These are phyloP conservation scores for Gymnothorax reevesii DNA, from an alignment of 2,797 vertebrate species.

Conservation along the genomic window DNA sequence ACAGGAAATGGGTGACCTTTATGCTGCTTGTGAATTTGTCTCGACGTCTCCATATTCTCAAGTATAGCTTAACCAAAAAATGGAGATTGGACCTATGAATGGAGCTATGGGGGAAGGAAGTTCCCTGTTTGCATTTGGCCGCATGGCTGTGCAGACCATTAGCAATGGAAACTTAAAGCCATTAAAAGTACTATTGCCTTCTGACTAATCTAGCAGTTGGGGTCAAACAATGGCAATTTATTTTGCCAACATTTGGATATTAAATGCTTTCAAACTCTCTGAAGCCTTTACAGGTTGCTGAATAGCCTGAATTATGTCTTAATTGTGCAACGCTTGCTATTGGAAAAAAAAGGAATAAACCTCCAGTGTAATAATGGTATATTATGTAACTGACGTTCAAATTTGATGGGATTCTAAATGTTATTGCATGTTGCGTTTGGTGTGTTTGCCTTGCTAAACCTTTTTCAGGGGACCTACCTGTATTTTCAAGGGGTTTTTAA, in stretches of 20 bases:
- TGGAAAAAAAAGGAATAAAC: conserved; percentile 10
- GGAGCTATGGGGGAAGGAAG: background rate
- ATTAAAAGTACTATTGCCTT: background rate
- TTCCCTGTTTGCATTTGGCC: background rate
- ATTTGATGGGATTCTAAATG: conserved; percentile 42
- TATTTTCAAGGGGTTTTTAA: conserved; percentile 57
- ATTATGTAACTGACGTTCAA: conserved; percentile 33
- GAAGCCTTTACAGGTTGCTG: conserved; percentile 38
- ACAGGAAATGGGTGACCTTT: background rate
- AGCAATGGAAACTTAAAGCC: background rate
- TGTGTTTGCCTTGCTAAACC: conserved; percentile 57
- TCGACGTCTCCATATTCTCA: background rate
- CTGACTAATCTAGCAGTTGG: background rate
- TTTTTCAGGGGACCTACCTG: conserved; percentile 67
- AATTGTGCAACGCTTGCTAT: conserved; percentile 25
- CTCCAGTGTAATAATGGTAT: conserved; percentile 33
- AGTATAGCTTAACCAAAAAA: conserved; percentile 6
- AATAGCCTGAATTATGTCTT: conserved; percentile 32
- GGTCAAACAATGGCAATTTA: background rate
- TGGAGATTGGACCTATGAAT: background rate
- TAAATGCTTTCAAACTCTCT: background rate
- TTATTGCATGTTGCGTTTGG: conserved; percentile 49
- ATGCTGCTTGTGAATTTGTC: background rate
- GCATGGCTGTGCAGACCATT: background rate
- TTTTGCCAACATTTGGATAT: background rate